Percentiles rank a stretch among this genome's conserved stretches.
Conservation (phyloP, 2,888 invertebrate species). For the Athetis lepigone region DNA sequence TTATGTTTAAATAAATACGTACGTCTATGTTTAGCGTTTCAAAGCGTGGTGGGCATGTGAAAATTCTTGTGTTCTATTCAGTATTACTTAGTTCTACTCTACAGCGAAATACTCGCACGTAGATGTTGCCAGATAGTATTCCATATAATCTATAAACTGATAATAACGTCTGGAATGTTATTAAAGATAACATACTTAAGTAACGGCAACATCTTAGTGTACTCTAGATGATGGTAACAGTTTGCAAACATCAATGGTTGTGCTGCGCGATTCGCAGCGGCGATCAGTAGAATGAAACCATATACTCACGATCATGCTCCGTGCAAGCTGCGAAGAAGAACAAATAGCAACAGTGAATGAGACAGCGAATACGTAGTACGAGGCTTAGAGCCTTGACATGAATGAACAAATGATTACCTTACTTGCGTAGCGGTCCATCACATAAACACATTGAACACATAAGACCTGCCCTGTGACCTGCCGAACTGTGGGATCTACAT, state of each 20-base stretch:
- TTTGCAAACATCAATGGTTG: slow-evolving; percentile 61
- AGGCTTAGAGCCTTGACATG: slow-evolving; percentile 76
- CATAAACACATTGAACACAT: slow-evolving; percentile 64
- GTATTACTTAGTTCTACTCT: slow-evolving; percentile 69
- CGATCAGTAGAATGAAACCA: slow-evolving; percentile 77
- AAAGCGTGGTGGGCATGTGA: slow-evolving; percentile 75
- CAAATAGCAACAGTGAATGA: slow-evolving; percentile 92
- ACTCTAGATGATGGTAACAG: slow-evolving; percentile 47
- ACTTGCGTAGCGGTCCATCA: slow-evolving; percentile 62
- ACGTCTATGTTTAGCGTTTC: slow-evolving; percentile 66
- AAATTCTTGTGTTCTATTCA: slow-evolving; percentile 68
- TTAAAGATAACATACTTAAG: slow-evolving; percentile 8
- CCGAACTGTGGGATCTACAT: slow-evolving; percentile 53
- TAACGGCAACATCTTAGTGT: slow-evolving; percentile 75
- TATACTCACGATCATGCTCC: slow-evolving; percentile 98
- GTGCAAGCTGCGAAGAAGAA: slow-evolving; percentile 95
- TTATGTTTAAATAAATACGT: slow-evolving; percentile 48
- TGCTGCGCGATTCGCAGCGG: slow-evolving; percentile 61
- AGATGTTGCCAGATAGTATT: slow-evolving; percentile 84
- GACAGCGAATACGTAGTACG: slow-evolving; percentile 79
- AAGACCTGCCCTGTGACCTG: slow-evolving; percentile 57
- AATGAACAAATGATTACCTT: slow-evolving; percentile 70
- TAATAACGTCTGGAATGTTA: slow-evolving; percentile 11
- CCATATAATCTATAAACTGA: slow-evolving; percentile 17
- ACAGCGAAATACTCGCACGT: slow-evolving; percentile 74